Evolutionary conservation across 2,888 invertebrate genomes (phyloP), one percentile per base, ranked within the genome.

Genomic region (Fissipunctia ypsillon): DNA sequence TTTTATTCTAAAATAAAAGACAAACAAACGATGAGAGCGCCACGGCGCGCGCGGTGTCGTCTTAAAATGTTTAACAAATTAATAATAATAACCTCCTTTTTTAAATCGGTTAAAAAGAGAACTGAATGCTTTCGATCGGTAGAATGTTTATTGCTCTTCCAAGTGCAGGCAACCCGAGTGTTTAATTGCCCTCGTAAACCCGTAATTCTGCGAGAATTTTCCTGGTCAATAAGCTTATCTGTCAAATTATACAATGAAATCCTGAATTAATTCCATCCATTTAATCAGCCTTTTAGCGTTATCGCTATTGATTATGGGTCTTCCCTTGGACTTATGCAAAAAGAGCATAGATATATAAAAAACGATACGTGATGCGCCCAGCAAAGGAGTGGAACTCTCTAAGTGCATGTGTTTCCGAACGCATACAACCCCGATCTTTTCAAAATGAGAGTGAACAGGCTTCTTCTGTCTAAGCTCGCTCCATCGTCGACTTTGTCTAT

Each of bases 111-210:
- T 2, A 19, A 63, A 66, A 73, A 61, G n/a, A 14, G 3, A 81
- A 67, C 79, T 45, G 70, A 43, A 22, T 38, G 25, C 56, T 31
- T 31, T 56, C 41, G 38, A 68, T 25, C 38, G 45, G 38, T 25
- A 0, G 19, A 48, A 70, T 71, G 35, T 82, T 84, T 82, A 84
- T 74, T 65, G 64, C 73, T 71, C 50, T 76, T 69, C 16, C 43
- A 74, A 43, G 41, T 72, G 76, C 71, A 74, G 59, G 54, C 67
- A 68, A 60, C 41, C 35, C 10, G 75, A 59, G 63, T 73, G 64
- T 85, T 85, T 82, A 82, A 84, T 75, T 76, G 71, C 63, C 31
- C 48, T 77, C 71, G 56, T 85, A 83, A 85, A 84, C 59, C 12
- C 25, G 50, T 65, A 56, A 74, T 73, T 69, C 67, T 41, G 71